Conservation (phyloP, 1,140 invertebrate species). For the Tachypleus tridentatus region DNA sequence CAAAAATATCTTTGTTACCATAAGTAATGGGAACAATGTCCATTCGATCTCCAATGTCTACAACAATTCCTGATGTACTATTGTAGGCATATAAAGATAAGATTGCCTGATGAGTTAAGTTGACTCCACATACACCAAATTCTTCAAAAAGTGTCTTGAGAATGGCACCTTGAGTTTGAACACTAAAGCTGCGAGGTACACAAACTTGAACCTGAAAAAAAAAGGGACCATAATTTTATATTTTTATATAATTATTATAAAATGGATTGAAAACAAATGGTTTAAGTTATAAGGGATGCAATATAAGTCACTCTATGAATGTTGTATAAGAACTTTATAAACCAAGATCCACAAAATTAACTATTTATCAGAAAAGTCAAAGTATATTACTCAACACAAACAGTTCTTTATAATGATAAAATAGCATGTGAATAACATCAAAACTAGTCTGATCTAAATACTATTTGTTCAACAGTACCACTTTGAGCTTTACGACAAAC, state of each 20-base stretch:
- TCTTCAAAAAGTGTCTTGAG: conserved; percentile 36
- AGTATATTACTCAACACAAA: too few relatives aligned
- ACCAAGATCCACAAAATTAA: too few relatives aligned
- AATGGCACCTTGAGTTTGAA: conserved; percentile 28
- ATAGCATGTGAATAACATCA: too few relatives aligned
- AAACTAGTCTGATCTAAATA: too few relatives aligned
- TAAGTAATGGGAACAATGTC: conserved; percentile 49
- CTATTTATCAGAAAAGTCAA: too few relatives aligned
- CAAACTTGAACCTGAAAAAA: conserved; percentile 29
- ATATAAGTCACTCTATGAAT: too few relatives aligned
- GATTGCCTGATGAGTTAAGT: conserved; percentile 45
- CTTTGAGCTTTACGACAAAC: too few relatives aligned
- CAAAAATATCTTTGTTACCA: conserved; percentile 32
- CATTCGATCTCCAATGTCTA: conserved; percentile 49
- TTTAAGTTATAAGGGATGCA: too few relatives aligned
- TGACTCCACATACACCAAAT: conserved; percentile 37
- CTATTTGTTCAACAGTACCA: too few relatives aligned
- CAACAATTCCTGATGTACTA: conserved; percentile 47
- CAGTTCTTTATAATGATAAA: too few relatives aligned
- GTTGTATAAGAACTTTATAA: too few relatives aligned
- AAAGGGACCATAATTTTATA: background rate
- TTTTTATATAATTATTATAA: background rate
- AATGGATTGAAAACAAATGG: too few relatives aligned
- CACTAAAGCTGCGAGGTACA: conserved; percentile 38
- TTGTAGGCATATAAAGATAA: conserved; percentile 49